Base-by-base conservation (phyloP, 2,113 vertebrate species). In the Dipodomys spectabilis region DNA sequence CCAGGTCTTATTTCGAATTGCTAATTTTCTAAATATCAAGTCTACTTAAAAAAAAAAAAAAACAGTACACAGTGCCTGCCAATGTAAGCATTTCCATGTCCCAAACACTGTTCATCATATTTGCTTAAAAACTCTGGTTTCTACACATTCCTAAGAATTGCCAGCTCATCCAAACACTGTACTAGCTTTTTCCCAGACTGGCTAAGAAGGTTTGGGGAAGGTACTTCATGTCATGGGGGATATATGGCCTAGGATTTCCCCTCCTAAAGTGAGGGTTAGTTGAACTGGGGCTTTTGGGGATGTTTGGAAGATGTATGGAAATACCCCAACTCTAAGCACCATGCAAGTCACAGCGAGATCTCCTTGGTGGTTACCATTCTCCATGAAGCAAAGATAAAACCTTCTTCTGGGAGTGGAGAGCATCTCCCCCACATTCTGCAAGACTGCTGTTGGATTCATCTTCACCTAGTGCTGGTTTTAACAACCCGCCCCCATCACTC, bases 391-490 rank as follows among this genome's bases (percentile, higher is more conserved):
- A 92, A 82, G 79, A 83, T 3, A 88, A 89, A 84, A 12, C 64
- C 77, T 86, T 82, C 67, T 86, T 87, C 53, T 64, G 60, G 71
- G 69, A 88, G 65, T 57, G 19, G 10, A 90, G 84, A 75, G 32
- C 27, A 77, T 64, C 74, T 93, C 11, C 4, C 18, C 2, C 60
- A 79, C 0, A 7, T 49, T 77, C 69, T 23, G 32, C 25, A 88
- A 84, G 67, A 87, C 69, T 45, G 28, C 82, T 80, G 77, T 80
- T 30, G 53, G 79, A 25, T 87, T 89, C 89, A 68, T 86, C 78
- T 73, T 88, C 39, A 90, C 62, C 69, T 77, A 77, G 53, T 13
- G 15, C 15, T 13, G 53, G 15, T 16, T 57, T 57, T 57, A 57
- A 53, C 49, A 53, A 57, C 53, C 53, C 53, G 15, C 53, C 35